Base-by-base conservation (phyloP, 2,113 vertebrate genomes). In the Vimba vimba region DNA sequence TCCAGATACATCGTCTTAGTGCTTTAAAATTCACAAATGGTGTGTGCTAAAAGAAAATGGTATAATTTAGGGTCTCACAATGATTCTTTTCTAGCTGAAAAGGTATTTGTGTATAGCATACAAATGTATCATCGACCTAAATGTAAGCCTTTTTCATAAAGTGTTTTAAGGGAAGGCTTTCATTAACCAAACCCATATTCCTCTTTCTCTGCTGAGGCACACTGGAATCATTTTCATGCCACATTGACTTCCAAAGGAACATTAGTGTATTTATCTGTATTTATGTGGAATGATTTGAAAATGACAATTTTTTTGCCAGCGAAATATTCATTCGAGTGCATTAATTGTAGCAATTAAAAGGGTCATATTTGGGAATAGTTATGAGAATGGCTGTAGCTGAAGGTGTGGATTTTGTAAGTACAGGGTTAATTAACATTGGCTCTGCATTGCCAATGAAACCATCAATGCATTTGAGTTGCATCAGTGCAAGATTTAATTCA, bases 321-420 rank as follows among this genome's bases (percentile, higher is more conserved):
- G 88, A 93, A 89, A 91, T 86, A 86, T 91, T 92, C 89, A 90
- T 93, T 91, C 91, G 86, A 93, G 84, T 82, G 78, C 93, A 93
- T 93, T 92, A 94, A 95, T 92, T 90, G 90, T 83, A 88, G 91
- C 93, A 93, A 93, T 94, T 94, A 94, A 94, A 94, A 93, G 82
- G 84, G 57, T 85, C 84, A 92, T 93, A 93, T 94, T 94, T 94
- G 92, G 90, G 88, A 91, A 93, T 91, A 91, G 91, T 94, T 92
- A 94, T 92, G 91, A 92, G 93, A 93, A 93, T 93, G 86, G 88
- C 86, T 91, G 86, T 94, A 90, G 92, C 93, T 94, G 89, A 93
- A 94, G 91, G 95, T 95, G 92, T 91, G 92, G 89, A 91, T 93
- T 91, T 93, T 91, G 87, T 89, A 87, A 89, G 83, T 80, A 2